Conservation (phyloP, 53 echinoderm and acorn worm species). For the Hippasteria phrygiana region DNA sequence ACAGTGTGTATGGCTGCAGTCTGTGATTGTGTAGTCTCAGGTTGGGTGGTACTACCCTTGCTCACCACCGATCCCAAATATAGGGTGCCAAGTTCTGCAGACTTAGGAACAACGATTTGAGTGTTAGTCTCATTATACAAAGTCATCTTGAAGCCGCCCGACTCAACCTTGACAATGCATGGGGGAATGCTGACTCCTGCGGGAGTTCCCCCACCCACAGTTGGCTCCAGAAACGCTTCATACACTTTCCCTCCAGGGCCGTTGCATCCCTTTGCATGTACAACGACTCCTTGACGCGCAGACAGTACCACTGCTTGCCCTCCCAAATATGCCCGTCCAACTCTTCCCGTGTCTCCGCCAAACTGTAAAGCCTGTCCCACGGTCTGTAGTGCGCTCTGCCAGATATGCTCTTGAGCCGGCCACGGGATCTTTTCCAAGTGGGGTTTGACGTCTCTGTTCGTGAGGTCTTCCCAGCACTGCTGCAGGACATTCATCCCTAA, state of each 20-base stretch:
- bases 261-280: too few relatives aligned
- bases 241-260: too few relatives aligned
- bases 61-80: neutral
- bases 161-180: too few relatives aligned
- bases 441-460: neutral
- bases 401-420: neutral
- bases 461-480: constrained; percentile 15
- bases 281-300: too few relatives aligned
- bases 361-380: neutral
- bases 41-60: too few relatives aligned
- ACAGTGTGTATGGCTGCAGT: neutral
- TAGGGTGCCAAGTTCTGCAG: neutral
- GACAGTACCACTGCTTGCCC: too few relatives aligned
- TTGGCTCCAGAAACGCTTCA: too few relatives aligned
- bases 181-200: too few relatives aligned
- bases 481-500: constrained; percentile 26
- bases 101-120: neutral
- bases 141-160: neutral
- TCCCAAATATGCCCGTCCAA: neutral
- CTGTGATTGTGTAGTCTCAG: neutral
- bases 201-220: too few relatives aligned
- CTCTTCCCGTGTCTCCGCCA: too few relatives aligned
- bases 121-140: constrained; percentile 14
- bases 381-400: constrained; percentile 22
- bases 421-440: neutral